phyloP scores from a whole-genome alignment of 2,888 invertebrate species.

The Drepana falcataria region DNA sequence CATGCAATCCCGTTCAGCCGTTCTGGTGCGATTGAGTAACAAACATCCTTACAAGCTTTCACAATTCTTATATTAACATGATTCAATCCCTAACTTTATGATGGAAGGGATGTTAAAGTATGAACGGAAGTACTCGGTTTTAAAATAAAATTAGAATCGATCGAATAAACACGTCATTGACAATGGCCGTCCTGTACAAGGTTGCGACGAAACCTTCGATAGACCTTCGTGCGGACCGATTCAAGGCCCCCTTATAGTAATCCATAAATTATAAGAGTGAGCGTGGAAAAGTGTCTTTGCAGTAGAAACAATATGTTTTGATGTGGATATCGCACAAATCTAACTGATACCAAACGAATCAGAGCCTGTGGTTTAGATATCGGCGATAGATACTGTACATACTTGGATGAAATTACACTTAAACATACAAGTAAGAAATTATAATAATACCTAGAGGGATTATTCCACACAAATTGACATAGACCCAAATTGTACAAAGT shows the following conservation, averaged over 20 bases:
- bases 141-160: conserved; percentile 7
- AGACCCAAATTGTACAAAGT: background rate
- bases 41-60: too few species aligned
- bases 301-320: conserved; percentile 16
- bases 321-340: background rate
- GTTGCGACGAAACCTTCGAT: conserved; percentile 38
- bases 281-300: conserved; percentile 23
- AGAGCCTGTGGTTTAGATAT: too few species aligned
- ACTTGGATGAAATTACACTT: too few species aligned
- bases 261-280: conserved; percentile 5
- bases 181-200: conserved; percentile 47
- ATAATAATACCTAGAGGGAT: background rate
- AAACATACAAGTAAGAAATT: too few species aligned
- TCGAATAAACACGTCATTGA: conserved; percentile 32
- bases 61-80: too few species aligned
- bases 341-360: too few species aligned
- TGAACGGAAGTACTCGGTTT: too few species aligned
- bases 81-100: too few species aligned
- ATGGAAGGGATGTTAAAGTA: too few species aligned
- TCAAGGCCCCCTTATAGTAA: conserved; percentile 24
- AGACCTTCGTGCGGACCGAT: conserved; percentile 16
- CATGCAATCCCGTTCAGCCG: too few species aligned
- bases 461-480: background rate
- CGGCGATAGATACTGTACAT: too few species aligned
- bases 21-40: too few species aligned